Percentiles rank a stretch among this genome's conserved stretches.
These are phyloP conservation scores for Lasiommata megera DNA, from an alignment of 2,888 invertebrate genomes.

Conservation along the genomic window DNA sequence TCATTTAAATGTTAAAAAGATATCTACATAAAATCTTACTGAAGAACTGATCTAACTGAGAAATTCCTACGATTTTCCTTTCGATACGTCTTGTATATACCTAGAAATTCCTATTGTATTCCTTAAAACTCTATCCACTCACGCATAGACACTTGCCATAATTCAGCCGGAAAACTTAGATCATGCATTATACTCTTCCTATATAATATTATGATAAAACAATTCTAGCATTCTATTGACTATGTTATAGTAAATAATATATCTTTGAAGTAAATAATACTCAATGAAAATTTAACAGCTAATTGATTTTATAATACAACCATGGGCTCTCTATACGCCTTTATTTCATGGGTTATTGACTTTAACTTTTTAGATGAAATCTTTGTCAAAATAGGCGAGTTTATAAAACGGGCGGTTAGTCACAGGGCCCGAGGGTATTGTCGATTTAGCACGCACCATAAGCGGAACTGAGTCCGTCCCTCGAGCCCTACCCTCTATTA, in stretches of 20 bases:
- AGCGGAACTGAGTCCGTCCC: constrained; percentile 61
- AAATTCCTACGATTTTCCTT: no score
- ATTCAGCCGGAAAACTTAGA: background rate
- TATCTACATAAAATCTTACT: no score
- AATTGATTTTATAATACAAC: background rate
- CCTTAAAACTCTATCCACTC: no score
- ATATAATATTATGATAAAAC: no score
- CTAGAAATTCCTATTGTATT: no score
- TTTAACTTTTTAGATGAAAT: constrained; percentile 37
- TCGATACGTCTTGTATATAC: no score
- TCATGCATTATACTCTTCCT: no score
- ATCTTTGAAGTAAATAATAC: no score
- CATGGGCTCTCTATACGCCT: background rate
- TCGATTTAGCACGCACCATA: constrained; percentile 80
- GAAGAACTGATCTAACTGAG: no score
- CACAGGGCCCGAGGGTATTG: constrained; percentile 62
- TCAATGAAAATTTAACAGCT: no score
- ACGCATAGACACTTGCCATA: background rate
- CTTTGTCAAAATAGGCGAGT: constrained; percentile 52
- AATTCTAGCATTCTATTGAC: background rate
- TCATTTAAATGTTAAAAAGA: no score
- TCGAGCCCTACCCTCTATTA: constrained; percentile 64
- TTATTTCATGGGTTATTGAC: constrained; percentile 15
- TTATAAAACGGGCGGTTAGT: constrained; percentile 65
- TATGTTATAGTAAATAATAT: no score